Conservation (phyloP, 2,113 vertebrate species). For the Pangasianodon hypophthalmus region DNA sequence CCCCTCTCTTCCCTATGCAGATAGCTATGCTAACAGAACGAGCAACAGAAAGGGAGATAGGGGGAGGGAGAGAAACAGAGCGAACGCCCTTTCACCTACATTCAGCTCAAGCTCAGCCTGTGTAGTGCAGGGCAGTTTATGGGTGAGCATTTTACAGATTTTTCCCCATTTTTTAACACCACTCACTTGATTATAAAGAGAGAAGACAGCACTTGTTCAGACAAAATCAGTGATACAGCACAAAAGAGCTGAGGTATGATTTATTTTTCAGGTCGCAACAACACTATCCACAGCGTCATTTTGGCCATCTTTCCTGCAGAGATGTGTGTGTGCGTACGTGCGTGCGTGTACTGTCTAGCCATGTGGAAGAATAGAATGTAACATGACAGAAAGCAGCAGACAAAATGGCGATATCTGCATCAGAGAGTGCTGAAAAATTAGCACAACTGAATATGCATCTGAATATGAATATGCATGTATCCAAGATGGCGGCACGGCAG, state of each 20-base stretch:
- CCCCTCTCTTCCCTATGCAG: conserved; percentile 39
- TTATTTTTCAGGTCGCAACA: neutral
- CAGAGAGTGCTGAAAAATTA: neutral
- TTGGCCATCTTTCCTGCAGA: neutral
- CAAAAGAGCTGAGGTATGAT: neutral
- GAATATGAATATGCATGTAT: too few relatives aligned
- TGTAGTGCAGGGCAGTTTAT: conserved; percentile 21
- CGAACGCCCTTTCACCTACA: conserved; percentile 58
- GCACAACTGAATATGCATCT: neutral
- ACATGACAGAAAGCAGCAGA: neutral
- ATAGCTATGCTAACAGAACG: conserved; percentile 30
- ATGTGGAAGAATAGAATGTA: neutral
- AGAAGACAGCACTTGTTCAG: neutral
- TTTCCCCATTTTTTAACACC: conserved; percentile 20
- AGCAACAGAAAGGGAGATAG: conserved; percentile 16
- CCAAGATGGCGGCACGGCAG: too few relatives aligned
- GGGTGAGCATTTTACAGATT: conserved; percentile 21
- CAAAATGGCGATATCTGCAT: neutral
- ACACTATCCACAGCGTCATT: neutral
- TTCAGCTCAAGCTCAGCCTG: conserved; percentile 44
- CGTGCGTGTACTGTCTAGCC: neutral
- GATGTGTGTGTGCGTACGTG: neutral
- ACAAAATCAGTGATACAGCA: neutral
- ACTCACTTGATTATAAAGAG: conserved; percentile 16
- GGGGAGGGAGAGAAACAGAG: conserved; percentile 16